Percentiles rank a stretch among this genome's conserved stretches.
Evolutionary conservation across 1,140 invertebrate species (phyloP).

Genomic region (Drosophila subpulchrella): DNA sequence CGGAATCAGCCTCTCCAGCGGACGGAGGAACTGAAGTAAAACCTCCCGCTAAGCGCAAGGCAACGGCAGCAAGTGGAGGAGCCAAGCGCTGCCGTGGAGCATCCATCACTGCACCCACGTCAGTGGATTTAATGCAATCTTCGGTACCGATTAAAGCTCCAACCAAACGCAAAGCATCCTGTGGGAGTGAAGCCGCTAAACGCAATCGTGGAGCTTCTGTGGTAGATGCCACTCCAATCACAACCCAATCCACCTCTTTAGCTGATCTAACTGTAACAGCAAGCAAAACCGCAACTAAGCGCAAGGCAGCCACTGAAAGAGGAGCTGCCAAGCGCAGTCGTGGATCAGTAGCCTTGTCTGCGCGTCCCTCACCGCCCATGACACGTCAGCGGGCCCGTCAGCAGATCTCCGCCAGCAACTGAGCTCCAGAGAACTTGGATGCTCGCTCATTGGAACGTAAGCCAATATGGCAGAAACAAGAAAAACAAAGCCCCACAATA

Average conservation of each 20-base stretch:
- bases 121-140: constrained; percentile 37
- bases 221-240: background rate
- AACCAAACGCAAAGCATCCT: constrained; percentile 25
- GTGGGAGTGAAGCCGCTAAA: constrained; percentile 23
- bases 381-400: constrained; percentile 69
- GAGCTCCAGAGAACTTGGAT: constrained; percentile 11
- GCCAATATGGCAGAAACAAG: constrained; percentile 34
- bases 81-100: constrained; percentile 12
- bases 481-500: constrained; percentile 21
- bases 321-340: constrained; percentile 19
- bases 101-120: constrained; percentile 8
- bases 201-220: constrained; percentile 31
- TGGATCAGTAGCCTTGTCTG: constrained; percentile 36
- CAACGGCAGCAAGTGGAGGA: background rate
- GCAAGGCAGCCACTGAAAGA: constrained; percentile 27
- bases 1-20: constrained; percentile 11
- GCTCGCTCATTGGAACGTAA: constrained; percentile 27
- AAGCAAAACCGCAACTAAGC: constrained; percentile 18
- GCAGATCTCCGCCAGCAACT: constrained; percentile 71
- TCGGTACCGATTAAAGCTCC: constrained; percentile 20
- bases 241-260: constrained; percentile 18
- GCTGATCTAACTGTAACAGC: too few relatives aligned
- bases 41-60: constrained; percentile 17
- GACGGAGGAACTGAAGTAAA: background rate
- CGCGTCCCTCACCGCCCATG: constrained; percentile 66